Base-by-base conservation (phyloP, 2,888 invertebrate genomes). In the Shargacucullia verbasci region DNA sequence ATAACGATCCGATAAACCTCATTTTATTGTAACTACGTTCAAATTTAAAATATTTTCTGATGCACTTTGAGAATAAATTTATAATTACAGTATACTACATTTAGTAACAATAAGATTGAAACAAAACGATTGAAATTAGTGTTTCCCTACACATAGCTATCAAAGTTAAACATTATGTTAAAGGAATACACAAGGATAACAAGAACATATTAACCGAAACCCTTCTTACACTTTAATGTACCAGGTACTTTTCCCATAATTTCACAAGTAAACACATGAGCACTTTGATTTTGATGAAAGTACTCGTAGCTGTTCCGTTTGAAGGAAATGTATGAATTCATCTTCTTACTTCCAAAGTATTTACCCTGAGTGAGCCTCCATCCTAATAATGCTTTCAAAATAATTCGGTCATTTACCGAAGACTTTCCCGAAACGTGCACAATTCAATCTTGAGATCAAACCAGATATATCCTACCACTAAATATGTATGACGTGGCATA, bases 401-500 rank as follows among this genome's bases (percentile, higher is more conserved):
- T 64, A 59, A 53, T 15, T 14, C 12, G 12, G 54, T 45, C n/a
- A 56, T 70, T 43, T 49, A 40, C 43, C n/a, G 39, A 52, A 56
- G 15, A 50, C 12, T 34, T 9, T 13, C 6, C 1, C 8, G 1
- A 53, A 50, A 58, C 29, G 25, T 15, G 12, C n/a, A 54, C 45
- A 54, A 49, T 63, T 63, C 40, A 57, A 67, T 70, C 12, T 63
- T 13, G 31, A 40, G 37, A 54, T 53, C 29, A 58, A 60, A 41
- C 41, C 15, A 8, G 25, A 55, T 20, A 50, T 59, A 65, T 50
- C 14, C 14, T 37, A 1, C 20, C 8, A 38, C 40, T 58, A 52
- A 58, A 60, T 64, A 64, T 61, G 50, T 57, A 61, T 61, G 27
- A 61, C 54, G 12, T 40, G 15, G 9, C 25, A 68, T 53, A 45